Conservation (phyloP, 2,113 vertebrate genomes). For the Grantiella picta region DNA sequence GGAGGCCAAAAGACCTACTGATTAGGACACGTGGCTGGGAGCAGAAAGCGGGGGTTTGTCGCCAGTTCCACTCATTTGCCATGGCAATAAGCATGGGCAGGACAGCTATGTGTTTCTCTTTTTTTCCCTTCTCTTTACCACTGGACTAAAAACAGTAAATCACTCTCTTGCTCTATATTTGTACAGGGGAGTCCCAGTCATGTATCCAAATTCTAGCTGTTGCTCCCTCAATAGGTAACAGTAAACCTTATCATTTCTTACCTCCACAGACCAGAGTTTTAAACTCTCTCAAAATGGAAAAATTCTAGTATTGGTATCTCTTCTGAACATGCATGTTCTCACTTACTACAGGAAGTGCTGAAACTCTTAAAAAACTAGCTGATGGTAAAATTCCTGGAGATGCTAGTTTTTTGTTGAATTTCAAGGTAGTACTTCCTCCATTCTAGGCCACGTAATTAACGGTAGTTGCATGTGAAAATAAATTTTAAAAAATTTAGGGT, state of each 20-base stretch:
- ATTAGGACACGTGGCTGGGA: not conserved
- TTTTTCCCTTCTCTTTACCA: not conserved
- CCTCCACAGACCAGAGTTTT: not conserved
- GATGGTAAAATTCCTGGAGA: not conserved
- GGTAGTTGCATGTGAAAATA: not conserved
- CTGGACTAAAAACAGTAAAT: not conserved
- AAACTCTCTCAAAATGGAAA: not conserved
- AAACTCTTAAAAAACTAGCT: not conserved
- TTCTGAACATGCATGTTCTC: not conserved
- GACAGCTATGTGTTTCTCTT: not conserved
- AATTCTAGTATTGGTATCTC: not conserved
- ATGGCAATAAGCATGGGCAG: not conserved
- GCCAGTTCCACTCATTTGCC: not conserved
- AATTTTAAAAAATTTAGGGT: not conserved
- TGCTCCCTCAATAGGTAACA: not conserved
- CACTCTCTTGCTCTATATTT: not conserved
- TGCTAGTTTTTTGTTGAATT: not conserved
- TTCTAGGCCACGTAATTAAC: not conserved
- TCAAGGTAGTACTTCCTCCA: not conserved
- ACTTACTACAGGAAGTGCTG: not conserved
- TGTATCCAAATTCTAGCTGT: not conserved
- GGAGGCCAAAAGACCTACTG: not conserved
- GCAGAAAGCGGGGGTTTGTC: not conserved
- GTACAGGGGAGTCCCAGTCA: not conserved
- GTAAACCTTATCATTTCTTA: not conserved